A percentile compares a stretch with the other conserved stretches of the same genome.
These are phyloP conservation scores for Mustela nigripes DNA, from an alignment of 2,113 vertebrate genomes.

Conservation along the genomic window DNA sequence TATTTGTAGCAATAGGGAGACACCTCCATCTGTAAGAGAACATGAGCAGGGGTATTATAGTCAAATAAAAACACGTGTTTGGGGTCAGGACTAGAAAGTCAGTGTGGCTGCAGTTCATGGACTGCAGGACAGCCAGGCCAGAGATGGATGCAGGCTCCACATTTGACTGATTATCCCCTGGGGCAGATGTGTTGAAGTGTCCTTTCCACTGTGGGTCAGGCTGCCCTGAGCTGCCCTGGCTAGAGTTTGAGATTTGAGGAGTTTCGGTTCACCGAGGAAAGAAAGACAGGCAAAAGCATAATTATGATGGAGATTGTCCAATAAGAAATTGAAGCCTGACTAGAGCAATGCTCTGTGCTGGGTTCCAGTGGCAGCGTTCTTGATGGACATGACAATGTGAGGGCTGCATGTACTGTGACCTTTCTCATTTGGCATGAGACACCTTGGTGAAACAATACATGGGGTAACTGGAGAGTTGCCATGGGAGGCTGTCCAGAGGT, in stretches of 20 bases:
- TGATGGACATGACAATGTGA: slow-evolving; percentile 73
- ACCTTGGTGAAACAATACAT: slow-evolving; percentile 81
- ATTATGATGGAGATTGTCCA: slow-evolving; percentile 70
- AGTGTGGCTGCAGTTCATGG: not conserved
- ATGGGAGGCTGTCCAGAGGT: slow-evolving; percentile 79
- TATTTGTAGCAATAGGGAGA: not conserved
- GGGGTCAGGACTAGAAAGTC: not conserved
- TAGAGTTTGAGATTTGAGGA: not conserved
- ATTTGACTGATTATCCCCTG: not conserved
- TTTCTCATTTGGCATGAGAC: slow-evolving; percentile 65
- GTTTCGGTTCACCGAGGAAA: slow-evolving; percentile 69
- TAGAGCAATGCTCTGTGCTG: slow-evolving; percentile 55
- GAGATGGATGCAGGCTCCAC: not conserved
- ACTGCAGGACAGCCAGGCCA: fast-evolving
- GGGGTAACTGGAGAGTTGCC: slow-evolving; percentile 78
- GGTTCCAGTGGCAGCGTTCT: slow-evolving; percentile 69
- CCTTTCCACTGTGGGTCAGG: no score
- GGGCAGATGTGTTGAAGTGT: not conserved
- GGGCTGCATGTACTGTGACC: slow-evolving; percentile 62
- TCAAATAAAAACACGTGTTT: not conserved
- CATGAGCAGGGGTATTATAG: not conserved
- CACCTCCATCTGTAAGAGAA: not conserved
- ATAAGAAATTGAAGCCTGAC: slow-evolving; percentile 75
- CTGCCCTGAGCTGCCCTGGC: not conserved
- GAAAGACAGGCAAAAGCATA: slow-evolving; percentile 79